phyloP scores from a whole-genome alignment of 1,140 invertebrate genomes.

The Drosophila pallidifrons region DNA sequence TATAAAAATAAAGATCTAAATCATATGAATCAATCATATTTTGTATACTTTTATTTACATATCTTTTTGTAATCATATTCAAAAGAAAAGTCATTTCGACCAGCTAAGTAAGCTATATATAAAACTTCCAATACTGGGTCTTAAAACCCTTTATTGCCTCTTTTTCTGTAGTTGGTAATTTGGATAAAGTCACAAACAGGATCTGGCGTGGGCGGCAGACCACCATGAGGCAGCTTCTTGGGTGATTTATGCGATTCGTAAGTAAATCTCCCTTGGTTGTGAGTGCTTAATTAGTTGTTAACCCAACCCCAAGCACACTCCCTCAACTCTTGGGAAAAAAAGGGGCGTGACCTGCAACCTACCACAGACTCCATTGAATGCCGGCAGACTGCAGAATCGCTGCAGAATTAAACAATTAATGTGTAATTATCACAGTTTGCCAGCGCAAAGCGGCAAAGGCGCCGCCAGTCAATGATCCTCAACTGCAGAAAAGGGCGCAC shows the following conservation, averaged over 20 bases:
- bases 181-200: conserved; percentile 18
- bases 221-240: conserved; percentile 39
- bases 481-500: background rate
- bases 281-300: conserved; percentile 74
- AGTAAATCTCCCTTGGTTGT: conserved; percentile 40
- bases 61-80: too few relatives aligned
- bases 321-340: conserved; percentile 36
- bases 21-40: too few relatives aligned
- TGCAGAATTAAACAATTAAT: conserved; percentile 78
- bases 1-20: too few relatives aligned
- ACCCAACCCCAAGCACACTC: conserved; percentile 59
- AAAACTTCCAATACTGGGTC: too few relatives aligned
- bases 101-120: too few relatives aligned
- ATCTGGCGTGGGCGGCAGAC: conserved; percentile 45
- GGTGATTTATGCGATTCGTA: conserved; percentile 60
- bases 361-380: conserved; percentile 50
- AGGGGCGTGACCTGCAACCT: conserved; percentile 56
- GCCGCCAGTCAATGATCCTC: conserved; percentile 27
- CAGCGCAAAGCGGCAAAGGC: conserved; percentile 53
- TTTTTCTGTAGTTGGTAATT: background rate
- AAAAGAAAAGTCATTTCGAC: too few relatives aligned
- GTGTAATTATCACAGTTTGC: conserved; percentile 81
- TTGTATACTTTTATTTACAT: too few relatives aligned
- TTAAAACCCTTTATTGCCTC: conserved; percentile 2
- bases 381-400: background rate